Conservation (phyloP, 2,113 vertebrate genomes). For the Mastomys natalensis region DNA sequence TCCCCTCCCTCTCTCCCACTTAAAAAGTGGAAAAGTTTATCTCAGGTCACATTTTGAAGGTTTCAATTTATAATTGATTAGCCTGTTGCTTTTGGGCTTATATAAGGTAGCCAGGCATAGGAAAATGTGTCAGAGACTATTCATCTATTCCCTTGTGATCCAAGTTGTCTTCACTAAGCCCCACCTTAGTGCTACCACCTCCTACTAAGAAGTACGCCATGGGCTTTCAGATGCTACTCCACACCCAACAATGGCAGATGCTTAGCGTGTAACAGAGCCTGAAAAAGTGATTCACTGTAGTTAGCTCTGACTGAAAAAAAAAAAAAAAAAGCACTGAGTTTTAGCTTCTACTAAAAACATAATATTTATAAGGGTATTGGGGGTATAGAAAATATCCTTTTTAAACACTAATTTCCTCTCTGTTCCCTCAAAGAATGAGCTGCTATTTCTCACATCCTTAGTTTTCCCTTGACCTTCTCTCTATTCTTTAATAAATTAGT, state of each 20-base stretch:
- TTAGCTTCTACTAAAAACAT: neutral
- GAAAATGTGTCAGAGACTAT: neutral
- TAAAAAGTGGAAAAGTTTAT: neutral
- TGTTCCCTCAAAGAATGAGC: neutral
- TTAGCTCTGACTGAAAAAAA: neutral
- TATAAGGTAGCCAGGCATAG: neutral
- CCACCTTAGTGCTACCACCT: neutral
- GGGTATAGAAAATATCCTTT: neutral
- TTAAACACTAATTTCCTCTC: neutral
- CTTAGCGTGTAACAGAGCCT: neutral
- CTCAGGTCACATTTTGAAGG: neutral
- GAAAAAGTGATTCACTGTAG: too few species aligned
- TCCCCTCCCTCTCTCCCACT: fast-evolving
- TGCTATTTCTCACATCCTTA: neutral
- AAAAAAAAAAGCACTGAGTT: neutral
- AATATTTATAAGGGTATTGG: neutral
- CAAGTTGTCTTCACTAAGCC: neutral
- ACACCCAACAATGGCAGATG: neutral
- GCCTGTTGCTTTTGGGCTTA: neutral
- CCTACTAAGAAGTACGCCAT: neutral
- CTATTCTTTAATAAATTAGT: neutral
- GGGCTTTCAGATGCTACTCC: neutral
- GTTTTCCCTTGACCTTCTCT: neutral
- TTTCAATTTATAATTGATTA: neutral
- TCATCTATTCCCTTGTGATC: neutral